These are phyloP conservation scores for Chrysemys picta DNA, from an alignment of 2,113 vertebrate species.

Conservation along the genomic window DNA sequence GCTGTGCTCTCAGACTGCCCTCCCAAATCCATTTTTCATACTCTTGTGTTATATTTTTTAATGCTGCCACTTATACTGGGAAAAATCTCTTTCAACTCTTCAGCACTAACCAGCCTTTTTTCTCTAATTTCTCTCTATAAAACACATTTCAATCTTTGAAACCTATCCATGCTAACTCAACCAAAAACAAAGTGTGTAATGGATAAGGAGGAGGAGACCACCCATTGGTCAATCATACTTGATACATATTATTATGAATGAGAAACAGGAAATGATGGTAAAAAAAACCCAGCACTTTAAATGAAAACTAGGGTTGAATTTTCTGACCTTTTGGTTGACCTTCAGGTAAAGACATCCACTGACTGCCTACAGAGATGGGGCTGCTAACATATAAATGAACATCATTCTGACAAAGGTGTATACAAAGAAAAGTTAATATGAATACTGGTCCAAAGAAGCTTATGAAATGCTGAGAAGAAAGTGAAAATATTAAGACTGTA, in stretches of 20 bases:
- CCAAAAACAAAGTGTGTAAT: not conserved
- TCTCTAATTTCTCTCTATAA: not conserved
- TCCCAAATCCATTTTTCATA: slow-evolving; percentile 43
- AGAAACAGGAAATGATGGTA: not conserved
- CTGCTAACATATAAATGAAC: not conserved
- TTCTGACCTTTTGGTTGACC: not conserved
- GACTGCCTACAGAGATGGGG: not conserved
- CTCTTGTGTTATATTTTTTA: slow-evolving; percentile 34
- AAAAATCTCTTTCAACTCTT: not conserved
- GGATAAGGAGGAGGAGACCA: not conserved
- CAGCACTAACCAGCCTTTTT: not conserved
- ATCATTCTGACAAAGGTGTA: not conserved
- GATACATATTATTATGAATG: not conserved
- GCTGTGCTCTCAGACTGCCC: slow-evolving; percentile 19
- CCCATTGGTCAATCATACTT: not conserved
- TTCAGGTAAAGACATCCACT: not conserved
- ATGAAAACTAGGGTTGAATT: not conserved
- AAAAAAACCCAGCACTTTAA: not conserved
- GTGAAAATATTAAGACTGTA: not conserved
- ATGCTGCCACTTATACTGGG: not conserved
- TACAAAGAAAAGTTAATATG: not conserved
- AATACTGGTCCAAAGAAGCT: not conserved
- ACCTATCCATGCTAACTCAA: not conserved
- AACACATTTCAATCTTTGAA: not conserved
- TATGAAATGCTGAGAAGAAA: not conserved